Evolutionary conservation across 2,888 invertebrate species (phyloP), one percentile per base, ranked within the genome.

Genomic region (Dasypolia templi): DNA sequence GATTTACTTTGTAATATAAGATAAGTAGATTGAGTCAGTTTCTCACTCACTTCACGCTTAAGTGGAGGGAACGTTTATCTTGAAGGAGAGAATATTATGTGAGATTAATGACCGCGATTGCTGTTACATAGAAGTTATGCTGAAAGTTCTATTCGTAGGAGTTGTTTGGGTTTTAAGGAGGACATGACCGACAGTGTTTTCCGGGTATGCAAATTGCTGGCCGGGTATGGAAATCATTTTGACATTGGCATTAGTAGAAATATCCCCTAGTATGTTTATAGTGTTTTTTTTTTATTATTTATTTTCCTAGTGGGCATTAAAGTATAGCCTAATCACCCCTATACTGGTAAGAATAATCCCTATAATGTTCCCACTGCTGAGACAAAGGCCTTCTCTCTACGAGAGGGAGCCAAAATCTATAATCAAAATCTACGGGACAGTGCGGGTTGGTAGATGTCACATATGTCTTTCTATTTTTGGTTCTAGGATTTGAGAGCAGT

Each of bases 21-120:
- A 63, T 75, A 73, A 72, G 82, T 81, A 66, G 66, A 64, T 78
- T 61, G 69, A 56, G 49, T 63, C 55, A 32, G 19, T 62, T 64
- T 82, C 66, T 77, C 46, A n/a, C n/a, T n/a, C n/a, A n/a, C n/a
- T n/a, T n/a, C n/a, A 53, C 51, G 29, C 51, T 61, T 51, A 72
- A 70, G 44, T 77, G 58, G 44, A 11, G n/a, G n/a, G 53, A 55
- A 59, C 68, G 17, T 77, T 59, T 19, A 59, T 59, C 29, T 63
- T 44, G 29, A 19, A 55, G 19, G 12, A 61, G 35, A 39, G 4
- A 72, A 29, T 55, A 61, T 72, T 71, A 44, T 49, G 5, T 29
- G 4, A 35, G 17, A 61, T n/a, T 5, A 58, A 65, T 56, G 32
- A 49, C 55, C 49, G 26, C 17, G 19, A 0, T 35, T 35, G 35